phyloP scores from a whole-genome alignment of 64 coral and sea anemone species.

The Trachythela sp. region DNA sequence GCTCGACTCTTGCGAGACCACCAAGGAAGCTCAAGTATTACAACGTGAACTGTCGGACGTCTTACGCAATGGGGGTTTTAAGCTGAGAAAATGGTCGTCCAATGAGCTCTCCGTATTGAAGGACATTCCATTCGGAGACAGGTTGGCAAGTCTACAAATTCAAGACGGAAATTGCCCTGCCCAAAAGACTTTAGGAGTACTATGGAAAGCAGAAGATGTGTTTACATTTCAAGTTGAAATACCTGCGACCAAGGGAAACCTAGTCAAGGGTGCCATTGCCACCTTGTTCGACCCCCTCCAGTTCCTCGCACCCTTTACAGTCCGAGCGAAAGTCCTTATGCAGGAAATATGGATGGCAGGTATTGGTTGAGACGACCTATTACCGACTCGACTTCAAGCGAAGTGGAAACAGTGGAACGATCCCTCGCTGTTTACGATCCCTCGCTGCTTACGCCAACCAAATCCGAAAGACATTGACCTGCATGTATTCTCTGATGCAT shows the following conservation, averaged over 20 bases:
- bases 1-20: neutral
- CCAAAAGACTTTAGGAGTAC: neutral
- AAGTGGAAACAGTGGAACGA: conserved; percentile 43
- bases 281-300: conserved; percentile 31
- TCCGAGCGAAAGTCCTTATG: conserved; percentile 25
- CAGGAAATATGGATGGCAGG: conserved; percentile 46
- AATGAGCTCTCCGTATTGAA: conserved; percentile 43
- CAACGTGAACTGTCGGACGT: neutral
- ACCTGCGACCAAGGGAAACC: conserved; percentile 18
- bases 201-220: neutral
- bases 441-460: conserved; percentile 31
- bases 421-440: conserved; percentile 50
- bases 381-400: neutral
- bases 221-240: neutral
- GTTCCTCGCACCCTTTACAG: conserved; percentile 38
- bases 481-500: conserved; percentile 51
- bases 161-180: neutral
- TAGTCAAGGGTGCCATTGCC: conserved; percentile 27
- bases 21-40: neutral
- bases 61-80: neutral
- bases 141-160: conserved; percentile 27
- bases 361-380: conserved; percentile 25
- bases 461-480: conserved; percentile 33
- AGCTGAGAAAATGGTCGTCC: conserved; percentile 30
- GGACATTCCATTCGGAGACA: conserved; percentile 29